Conservation (phyloP, 2,888 invertebrate genomes). For the Folsomia candida region DNA sequence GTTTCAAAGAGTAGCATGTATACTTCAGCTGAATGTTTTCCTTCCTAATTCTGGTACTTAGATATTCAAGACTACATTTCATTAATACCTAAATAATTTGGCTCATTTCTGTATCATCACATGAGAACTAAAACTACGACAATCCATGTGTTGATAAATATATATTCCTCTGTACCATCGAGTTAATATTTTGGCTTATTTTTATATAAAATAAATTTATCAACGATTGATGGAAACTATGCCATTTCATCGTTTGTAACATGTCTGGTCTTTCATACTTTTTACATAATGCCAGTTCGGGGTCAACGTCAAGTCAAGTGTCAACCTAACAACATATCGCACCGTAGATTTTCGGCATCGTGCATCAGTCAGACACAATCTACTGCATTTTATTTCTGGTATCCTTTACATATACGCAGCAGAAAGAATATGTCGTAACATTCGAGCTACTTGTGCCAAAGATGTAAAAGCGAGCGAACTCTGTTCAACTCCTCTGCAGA, state of each 20-base stretch:
- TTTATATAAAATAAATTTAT: no score
- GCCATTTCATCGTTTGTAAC: not conserved
- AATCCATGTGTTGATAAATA: no score
- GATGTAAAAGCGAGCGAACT: not conserved
- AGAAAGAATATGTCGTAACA: not conserved
- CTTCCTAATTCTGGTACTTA: no score
- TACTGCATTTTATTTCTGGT: not conserved
- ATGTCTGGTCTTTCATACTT: not conserved
- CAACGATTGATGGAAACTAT: no score
- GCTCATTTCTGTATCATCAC: no score
- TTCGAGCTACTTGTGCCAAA: not conserved
- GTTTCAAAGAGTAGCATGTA: no score
- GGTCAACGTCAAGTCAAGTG: not conserved
- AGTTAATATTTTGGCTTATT: no score
- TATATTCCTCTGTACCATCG: no score
- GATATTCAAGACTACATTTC: no score
- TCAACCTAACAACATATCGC: not conserved
- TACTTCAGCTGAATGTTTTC: no score
- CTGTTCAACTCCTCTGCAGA: not conserved
- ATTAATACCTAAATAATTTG: no score
- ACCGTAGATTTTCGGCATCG: not conserved
- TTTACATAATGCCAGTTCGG: not conserved
- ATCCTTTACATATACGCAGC: not conserved
- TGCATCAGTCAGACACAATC: not conserved
- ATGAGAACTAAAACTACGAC: not conserved